Conservation (phyloP, 2,888 invertebrate species). For the Diaperis boleti region DNA sequence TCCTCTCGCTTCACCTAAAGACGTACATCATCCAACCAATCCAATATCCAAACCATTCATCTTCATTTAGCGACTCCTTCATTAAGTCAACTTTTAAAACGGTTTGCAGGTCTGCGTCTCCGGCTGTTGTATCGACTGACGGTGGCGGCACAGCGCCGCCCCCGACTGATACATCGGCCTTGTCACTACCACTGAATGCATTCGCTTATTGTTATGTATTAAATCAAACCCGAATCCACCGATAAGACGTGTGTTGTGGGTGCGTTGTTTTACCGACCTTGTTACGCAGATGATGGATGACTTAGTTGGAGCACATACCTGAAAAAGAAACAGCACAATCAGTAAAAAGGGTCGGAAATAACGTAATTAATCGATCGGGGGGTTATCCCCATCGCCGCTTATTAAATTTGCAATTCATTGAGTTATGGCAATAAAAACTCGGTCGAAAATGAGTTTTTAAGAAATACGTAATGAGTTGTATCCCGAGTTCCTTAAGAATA, state of each 20-base stretch:
- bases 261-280: constrained; percentile 57
- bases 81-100: constrained; percentile 67
- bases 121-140: constrained; percentile 53
- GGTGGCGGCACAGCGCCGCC: constrained; percentile 22
- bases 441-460: constrained; percentile 54
- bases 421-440: constrained; percentile 50
- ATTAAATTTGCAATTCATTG: constrained; percentile 35
- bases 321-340: constrained; percentile 44
- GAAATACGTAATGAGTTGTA: constrained; percentile 57
- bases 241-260: constrained; percentile 61
- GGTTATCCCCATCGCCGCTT: constrained; percentile 30
- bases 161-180: constrained; percentile 61
- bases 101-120: constrained; percentile 62
- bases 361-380: constrained; percentile 37
- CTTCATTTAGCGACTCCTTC: constrained; percentile 67
- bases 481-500: constrained; percentile 51
- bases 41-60: constrained; percentile 68
- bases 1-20: constrained; percentile 58
- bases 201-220: constrained; percentile 61
- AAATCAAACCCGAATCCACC: constrained; percentile 60
- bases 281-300: constrained; percentile 62
- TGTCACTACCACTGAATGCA: constrained; percentile 64
- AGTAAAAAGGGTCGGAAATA: constrained; percentile 12
- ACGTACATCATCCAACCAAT: constrained; percentile 65
- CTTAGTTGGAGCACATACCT: constrained; percentile 46